A percentile compares a stretch with the other conserved stretches of the same genome.
These are phyloP conservation scores for Micrasema minimum DNA, from an alignment of 1,140 invertebrate genomes.

Conservation along the genomic window DNA sequence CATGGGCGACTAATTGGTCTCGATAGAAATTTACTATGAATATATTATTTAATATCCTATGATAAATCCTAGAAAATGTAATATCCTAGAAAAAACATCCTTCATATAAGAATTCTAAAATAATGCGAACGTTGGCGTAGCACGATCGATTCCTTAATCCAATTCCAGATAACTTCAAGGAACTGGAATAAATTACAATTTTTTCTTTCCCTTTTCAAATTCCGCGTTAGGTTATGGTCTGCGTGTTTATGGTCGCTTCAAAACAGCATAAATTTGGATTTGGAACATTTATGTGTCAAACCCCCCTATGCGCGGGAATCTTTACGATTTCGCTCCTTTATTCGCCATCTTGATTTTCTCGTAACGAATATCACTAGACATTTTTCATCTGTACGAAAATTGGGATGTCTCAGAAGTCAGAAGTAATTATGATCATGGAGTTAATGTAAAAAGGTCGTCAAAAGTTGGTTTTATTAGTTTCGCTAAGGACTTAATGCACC, in stretches of 20 bases:
- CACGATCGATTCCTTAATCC: no score
- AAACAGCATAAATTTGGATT: constrained; percentile 1
- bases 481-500: constrained; percentile 14
- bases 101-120: no score
- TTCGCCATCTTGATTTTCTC: constrained; percentile 37
- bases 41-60: no score
- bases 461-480: constrained; percentile 31
- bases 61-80: no score
- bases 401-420: background rate
- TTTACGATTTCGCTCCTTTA: constrained; percentile 33
- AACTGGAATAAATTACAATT: constrained; percentile 16
- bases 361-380: background rate
- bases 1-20: no score
- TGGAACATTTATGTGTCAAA: constrained; percentile 16
- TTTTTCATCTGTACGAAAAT: background rate
- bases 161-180: no score
- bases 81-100: no score
- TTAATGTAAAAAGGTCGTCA: background rate
- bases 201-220: background rate
- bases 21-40: no score
- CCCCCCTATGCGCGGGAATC: constrained; percentile 10
- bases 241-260: constrained; percentile 24
- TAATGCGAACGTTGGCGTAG: no score
- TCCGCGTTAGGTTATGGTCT: constrained; percentile 8
- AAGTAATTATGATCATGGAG: background rate